Evolutionary conservation across 2,888 invertebrate species (phyloP), one percentile per base, ranked within the genome.

Genomic region (Poecilus cupreus): DNA sequence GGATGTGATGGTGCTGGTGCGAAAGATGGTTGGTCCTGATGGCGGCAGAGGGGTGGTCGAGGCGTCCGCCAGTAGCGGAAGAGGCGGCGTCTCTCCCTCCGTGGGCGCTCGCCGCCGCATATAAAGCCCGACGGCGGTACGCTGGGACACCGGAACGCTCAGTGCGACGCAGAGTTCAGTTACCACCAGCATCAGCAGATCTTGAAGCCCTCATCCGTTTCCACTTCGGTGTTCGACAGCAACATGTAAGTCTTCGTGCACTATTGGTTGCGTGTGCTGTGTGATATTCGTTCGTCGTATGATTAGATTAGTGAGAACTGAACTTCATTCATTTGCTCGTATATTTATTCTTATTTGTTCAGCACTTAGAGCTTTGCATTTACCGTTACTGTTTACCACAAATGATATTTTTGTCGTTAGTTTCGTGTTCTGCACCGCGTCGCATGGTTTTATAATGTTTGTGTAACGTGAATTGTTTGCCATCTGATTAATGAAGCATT

Each of bases 51-150:
- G 54, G 51, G 24, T 3, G 18, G 49, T 24, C 72, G 49, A 51
- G 37, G 39, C 24, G 72, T 32, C 46, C 54, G 51, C 43, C 70
- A 54, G 77, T 54, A 22, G 37, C 68, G 54, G 22, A 80, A 80
- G 72, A 80, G 72, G 80, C 79, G 68, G 79, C 51, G 49, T 68
- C 49, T 39, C 77, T 79, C 79, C 68, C 68, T 46, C 80, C 80
- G 80, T 80, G 80, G 80, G 80, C 68, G 80, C 54, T 10, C 26
- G 51, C 6, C 51, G 13, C 24, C 72, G 68, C 70, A 72, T 80
- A 80, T 80, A 80, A 80, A 78, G 70, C 24, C 46, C 46, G 26
- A 18, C 60, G 16, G 37, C 68, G 16, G 43, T 51, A 80, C 54
- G 39, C 26, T 39, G 57, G 68, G 39, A 37, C 72, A 80, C 80